A percentile compares a stretch with the other conserved stretches of the same genome.
These are phyloP conservation scores for Campoplex nolae DNA, from an alignment of 2,888 invertebrate genomes.

Conservation along the genomic window DNA sequence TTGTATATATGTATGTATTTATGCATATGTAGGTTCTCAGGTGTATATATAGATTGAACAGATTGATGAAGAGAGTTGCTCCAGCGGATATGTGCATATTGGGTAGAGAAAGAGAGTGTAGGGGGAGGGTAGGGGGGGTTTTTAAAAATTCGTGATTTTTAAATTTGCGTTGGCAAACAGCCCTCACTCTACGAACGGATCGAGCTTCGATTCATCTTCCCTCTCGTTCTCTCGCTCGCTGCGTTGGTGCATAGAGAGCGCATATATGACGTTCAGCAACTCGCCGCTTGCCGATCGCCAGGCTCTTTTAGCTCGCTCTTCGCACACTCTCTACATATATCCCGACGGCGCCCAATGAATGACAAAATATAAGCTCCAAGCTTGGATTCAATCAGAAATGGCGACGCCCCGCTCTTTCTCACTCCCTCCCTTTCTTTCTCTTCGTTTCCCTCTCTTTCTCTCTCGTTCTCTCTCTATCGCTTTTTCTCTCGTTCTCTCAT, in stretches of 20 bases:
- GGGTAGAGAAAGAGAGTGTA: conserved; percentile 26
- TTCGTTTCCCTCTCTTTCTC: conserved; percentile 72
- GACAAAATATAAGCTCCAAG: conserved; percentile 83
- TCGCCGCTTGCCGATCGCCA: conserved; percentile 68
- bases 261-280: conserved; percentile 61
- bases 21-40: too few species aligned
- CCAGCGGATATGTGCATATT: conserved; percentile 65
- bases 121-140: conserved; percentile 72
- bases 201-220: conserved; percentile 69
- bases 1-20: neutral
- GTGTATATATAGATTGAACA: conserved; percentile 35
- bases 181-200: conserved; percentile 69
- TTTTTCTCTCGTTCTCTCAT: conserved; percentile 25
- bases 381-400: conserved; percentile 84
- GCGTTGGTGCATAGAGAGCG: conserved; percentile 56
- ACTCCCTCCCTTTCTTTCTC: conserved; percentile 65
- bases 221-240: conserved; percentile 47
- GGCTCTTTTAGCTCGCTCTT: conserved; percentile 67
- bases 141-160: conserved; percentile 81
- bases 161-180: conserved; percentile 82
- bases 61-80: conserved; percentile 62
- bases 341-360: conserved; percentile 81
- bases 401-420: conserved; percentile 79
- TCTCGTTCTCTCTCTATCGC: conserved; percentile 57
- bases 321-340: conserved; percentile 67